phyloP scores from a whole-genome alignment of 2,113 vertebrate species.

The Xenopus tropicalis region DNA sequence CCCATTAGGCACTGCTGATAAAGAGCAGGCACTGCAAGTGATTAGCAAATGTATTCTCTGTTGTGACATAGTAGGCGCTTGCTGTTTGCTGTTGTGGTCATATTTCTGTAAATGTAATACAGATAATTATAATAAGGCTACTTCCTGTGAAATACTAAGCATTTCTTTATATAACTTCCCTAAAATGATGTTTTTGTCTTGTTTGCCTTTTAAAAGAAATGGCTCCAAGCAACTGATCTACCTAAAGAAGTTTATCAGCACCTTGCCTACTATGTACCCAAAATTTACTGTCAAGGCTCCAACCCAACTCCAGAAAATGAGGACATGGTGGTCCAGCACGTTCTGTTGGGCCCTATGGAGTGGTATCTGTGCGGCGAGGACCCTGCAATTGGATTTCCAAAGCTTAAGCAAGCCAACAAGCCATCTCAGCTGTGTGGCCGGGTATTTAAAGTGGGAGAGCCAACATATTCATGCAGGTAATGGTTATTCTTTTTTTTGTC shows the following conservation, averaged over 20 bases:
- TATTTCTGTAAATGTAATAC: no score
- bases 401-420: constrained; percentile 84
- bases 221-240: constrained; percentile 82
- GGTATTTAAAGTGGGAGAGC: constrained; percentile 96
- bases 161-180: no score
- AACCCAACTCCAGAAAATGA: constrained; percentile 82
- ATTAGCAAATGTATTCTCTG: no score
- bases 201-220: constrained; percentile 70
- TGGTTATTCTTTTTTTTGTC: neutral
- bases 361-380: constrained; percentile 93
- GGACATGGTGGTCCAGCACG: constrained; percentile 82
- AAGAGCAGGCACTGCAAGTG: no score
- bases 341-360: constrained; percentile 86
- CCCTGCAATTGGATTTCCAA: constrained; percentile 77
- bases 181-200: constrained; percentile 18
- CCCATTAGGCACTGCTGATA: no score
- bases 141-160: no score
- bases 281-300: constrained; percentile 86
- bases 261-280: constrained; percentile 84
- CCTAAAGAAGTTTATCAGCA: constrained; percentile 84
- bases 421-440: constrained; percentile 92
- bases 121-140: no score
- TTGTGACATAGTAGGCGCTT: no score
- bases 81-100: no score
- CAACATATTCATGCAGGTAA: constrained; percentile 98